A percentile compares a stretch with the other conserved stretches of the same genome.
phyloP scores from a whole-genome alignment of 2,888 invertebrate genomes.

The Oligia fasciuncula region DNA sequence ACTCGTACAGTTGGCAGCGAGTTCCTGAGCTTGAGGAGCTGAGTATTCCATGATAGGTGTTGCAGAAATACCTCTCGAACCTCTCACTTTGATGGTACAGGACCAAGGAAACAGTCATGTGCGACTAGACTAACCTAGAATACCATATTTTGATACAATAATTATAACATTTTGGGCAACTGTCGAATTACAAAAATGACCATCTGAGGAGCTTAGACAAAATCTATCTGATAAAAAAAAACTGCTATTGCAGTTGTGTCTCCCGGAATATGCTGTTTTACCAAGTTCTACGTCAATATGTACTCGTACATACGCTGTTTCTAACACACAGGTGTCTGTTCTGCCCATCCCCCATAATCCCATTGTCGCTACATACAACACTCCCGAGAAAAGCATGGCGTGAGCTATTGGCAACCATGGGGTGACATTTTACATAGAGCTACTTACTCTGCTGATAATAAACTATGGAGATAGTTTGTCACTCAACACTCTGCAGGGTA shows the following conservation, averaged over 20 bases:
- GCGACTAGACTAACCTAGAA: neutral
- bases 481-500: neutral
- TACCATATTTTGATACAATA: neutral
- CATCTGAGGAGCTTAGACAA: neutral
- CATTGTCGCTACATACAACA: constrained; percentile 8
- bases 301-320: neutral
- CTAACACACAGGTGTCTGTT: constrained; percentile 24
- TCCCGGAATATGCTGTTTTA: neutral
- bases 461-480: neutral
- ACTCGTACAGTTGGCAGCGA: constrained; percentile 1
- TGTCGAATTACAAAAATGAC: neutral
- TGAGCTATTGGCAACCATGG: constrained; percentile 34
- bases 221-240: neutral
- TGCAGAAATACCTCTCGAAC: constrained; percentile 34
- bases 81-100: constrained; percentile 26
- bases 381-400: constrained; percentile 32
- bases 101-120: neutral
- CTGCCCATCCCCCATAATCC: constrained; percentile 20
- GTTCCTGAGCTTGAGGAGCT: constrained; percentile 25
- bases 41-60: constrained; percentile 34
- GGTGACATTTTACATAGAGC: constrained; percentile 6
- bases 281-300: neutral
- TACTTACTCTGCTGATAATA: neutral
- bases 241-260: neutral
- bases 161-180: neutral